Base-by-base conservation (phyloP, 1,140 invertebrate genomes). In the Musca vetustissima region DNA sequence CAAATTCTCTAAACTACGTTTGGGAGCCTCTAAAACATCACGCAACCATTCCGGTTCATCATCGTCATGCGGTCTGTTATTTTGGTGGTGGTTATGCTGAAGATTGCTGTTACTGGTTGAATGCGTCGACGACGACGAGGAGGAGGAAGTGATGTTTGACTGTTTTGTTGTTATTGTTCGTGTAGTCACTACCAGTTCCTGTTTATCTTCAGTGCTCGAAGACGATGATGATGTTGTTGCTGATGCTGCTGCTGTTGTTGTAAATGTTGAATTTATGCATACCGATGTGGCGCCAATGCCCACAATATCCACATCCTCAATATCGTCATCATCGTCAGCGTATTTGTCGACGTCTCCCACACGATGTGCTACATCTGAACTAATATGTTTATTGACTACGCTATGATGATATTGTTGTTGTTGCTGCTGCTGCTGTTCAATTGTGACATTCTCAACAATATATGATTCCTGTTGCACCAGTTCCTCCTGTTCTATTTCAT, bases 21-120 rank as follows among this genome's bases (percentile, higher is more conserved):
- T 87, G 50, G 85, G 84, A 53, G 82, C 85, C 68, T 86, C 86
- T 47, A 86, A 79, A 15, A 85, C 86, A 75, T 87, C 86, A 53
- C 85, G 84, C 50, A 87, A 74, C 86, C 86, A 87, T 73, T 87
- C 85, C 57, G 86, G 83, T 66, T 86, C 86, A 70, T 87, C 86
- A 70, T 84, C 84, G 71, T 83, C 83, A 32, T 77, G 82, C 47
- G 86, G 79, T 73, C 81, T 79, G 64, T 73, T 64, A 71, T 75
- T 70, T 72, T 73, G 24, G 74, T 78, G 7, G 50, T 64, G 53
- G 21, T 36, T 36, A 73, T 77, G n/a, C n/a, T n/a, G n/a, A n/a
- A n/a, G n/a, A n/a, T n/a, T n/a, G n/a, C n/a, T 19, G 78, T 72
- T 64, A 78, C 73, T 43, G 76, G 72, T 64, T 57, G 59, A 43